Evolutionary conservation across 2,113 vertebrate genomes (phyloP).

Genomic region (Hippolais icterina): DNA sequence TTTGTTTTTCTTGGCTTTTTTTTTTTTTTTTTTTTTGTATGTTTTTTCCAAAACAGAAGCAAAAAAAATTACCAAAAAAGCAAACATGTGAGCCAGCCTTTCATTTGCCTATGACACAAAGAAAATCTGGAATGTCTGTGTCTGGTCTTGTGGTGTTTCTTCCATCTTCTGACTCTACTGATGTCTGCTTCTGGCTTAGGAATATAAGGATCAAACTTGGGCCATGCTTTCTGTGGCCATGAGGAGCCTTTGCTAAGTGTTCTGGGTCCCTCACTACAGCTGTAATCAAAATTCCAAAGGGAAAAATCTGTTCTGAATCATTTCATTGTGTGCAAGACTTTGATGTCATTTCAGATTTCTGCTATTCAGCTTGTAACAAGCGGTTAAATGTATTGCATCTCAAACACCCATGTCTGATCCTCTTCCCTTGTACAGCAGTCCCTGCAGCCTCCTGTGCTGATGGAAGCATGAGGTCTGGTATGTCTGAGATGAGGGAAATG

Average conservation of each 20-base stretch:
- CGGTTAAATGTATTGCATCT: neutral
- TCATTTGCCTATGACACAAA: slow-evolving; percentile 38
- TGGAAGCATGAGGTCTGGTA: neutral
- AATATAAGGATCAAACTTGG: neutral
- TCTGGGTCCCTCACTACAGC: neutral
- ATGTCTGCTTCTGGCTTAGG: neutral
- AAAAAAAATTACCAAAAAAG: slow-evolving; percentile 52
- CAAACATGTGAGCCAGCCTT: neutral
- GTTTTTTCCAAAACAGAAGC: slow-evolving; percentile 77
- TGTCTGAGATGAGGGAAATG: neutral
- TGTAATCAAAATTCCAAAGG: neutral
- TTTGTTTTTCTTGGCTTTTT: slow-evolving; percentile 72
- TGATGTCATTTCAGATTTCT: neutral
- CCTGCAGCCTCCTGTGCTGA: neutral
- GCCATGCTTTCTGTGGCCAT: neutral
- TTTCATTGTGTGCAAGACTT: neutral
- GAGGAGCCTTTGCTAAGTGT: neutral
- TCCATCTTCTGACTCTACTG: neutral
- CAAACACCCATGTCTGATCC: fast-evolving
- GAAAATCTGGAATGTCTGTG: neutral
- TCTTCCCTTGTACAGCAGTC: neutral
- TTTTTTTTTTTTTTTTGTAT: slow-evolving; percentile 78
- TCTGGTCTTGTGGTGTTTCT: neutral
- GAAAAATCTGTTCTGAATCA: neutral
- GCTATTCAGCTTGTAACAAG: neutral